phyloP scores from a whole-genome alignment of 2,113 vertebrate species.

The Bucco capensis region DNA sequence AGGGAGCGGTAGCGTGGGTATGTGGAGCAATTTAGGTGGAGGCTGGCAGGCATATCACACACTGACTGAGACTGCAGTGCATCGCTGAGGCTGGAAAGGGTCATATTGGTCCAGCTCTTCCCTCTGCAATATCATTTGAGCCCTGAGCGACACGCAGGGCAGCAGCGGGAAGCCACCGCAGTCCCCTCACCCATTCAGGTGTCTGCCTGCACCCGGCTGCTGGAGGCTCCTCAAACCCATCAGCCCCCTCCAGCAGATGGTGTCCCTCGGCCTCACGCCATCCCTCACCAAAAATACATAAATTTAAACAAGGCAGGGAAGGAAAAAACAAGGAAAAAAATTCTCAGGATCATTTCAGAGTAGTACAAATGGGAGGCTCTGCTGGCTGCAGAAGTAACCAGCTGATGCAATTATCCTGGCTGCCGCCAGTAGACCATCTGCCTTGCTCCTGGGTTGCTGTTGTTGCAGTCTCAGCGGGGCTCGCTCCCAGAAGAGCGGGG shows the following conservation, averaged over 20 bases:
- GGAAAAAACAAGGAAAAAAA: background rate
- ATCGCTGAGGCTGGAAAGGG: background rate
- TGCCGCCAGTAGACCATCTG: slow-evolving; percentile 66
- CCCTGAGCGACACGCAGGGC: fast-evolving
- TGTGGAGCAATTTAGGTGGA: background rate
- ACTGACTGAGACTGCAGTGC: background rate
- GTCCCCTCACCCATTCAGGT: background rate
- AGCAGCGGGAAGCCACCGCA: background rate
- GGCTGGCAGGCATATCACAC: background rate
- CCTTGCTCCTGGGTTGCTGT: slow-evolving; percentile 56
- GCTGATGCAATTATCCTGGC: slow-evolving; percentile 60
- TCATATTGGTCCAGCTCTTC: background rate
- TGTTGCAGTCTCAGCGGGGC: slow-evolving; percentile 63
- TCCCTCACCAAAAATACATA: background rate
- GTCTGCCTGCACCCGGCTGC: background rate
- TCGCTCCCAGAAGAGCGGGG: slow-evolving; percentile 50
- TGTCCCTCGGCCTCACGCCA: background rate
- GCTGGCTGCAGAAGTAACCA: slow-evolving; percentile 52
- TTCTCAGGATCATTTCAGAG: background rate
- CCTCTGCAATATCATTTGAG: background rate
- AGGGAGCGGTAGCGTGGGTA: background rate
- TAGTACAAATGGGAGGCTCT: background rate
- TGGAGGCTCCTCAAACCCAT: background rate
- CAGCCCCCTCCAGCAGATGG: background rate
- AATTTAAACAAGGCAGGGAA: background rate